A percentile compares a stretch with the other conserved stretches of the same genome.
These are phyloP conservation scores for Sebastes oblongus DNA, from an alignment of 2,797 vertebrate genomes.

Conservation along the genomic window DNA sequence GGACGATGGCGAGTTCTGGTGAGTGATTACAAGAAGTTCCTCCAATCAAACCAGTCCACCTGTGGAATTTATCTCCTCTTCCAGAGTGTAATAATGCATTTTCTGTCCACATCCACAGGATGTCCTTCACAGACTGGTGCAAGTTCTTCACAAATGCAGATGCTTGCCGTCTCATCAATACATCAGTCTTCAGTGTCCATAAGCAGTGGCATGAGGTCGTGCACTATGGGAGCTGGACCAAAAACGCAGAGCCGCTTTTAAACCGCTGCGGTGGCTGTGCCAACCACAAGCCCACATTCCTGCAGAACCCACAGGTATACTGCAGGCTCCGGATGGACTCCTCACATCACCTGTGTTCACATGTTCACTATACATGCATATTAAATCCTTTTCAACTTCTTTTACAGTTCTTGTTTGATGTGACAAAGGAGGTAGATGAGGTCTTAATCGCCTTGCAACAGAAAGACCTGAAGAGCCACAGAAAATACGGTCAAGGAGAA, in stretches of 20 bases:
- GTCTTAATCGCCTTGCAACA: slow-evolving; percentile 91
- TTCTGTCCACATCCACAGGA: slow-evolving; percentile 79
- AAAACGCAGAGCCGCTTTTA: slow-evolving; percentile 83
- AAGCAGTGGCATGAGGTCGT: slow-evolving; percentile 88
- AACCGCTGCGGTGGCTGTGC: slow-evolving; percentile 92
- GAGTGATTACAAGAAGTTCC: not conserved
- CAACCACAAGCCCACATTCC: slow-evolving; percentile 89
- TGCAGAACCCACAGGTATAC: slow-evolving; percentile 92
- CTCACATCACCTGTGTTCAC: not conserved
- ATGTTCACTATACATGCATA: not conserved
- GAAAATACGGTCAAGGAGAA: slow-evolving; percentile 85
- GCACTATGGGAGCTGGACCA: slow-evolving; percentile 87
- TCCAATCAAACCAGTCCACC: not conserved
- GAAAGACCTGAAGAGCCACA: slow-evolving; percentile 87
- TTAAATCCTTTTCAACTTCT: slow-evolving; percentile 15
- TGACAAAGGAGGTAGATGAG: slow-evolving; percentile 87
- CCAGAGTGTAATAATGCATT: not conserved
- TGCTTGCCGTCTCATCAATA: slow-evolving; percentile 91
- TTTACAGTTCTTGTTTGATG: slow-evolving; percentile 89
- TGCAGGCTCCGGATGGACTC: not conserved
- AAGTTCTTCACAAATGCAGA: slow-evolving; percentile 88
- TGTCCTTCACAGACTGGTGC: slow-evolving; percentile 94
- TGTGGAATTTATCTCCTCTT: not conserved
- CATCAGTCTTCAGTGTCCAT: slow-evolving; percentile 85
- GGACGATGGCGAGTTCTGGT: slow-evolving; percentile 98